These are phyloP conservation scores for Gastrophryne carolinensis DNA, from an alignment of 2,797 vertebrate species.

Conservation along the genomic window DNA sequence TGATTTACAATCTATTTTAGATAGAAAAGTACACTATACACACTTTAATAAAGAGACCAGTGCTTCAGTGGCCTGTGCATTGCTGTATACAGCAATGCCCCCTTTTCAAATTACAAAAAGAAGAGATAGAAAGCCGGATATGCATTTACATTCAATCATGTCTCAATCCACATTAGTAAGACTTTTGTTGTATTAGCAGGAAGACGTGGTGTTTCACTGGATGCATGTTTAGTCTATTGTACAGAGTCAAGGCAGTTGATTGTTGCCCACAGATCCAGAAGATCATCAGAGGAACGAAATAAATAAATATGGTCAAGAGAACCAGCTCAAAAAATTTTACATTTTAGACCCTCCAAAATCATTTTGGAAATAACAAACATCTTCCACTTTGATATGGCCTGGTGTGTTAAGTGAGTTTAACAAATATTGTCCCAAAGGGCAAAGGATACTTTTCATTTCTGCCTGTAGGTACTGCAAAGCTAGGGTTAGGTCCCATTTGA, in stretches of 20 bases:
- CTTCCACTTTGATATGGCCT: too few species aligned
- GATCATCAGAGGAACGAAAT: too few species aligned
- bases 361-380: too few species aligned
- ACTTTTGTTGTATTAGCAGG: conserved; percentile 68
- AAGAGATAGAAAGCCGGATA: conserved; percentile 55
- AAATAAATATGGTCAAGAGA: too few species aligned
- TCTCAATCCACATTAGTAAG: conserved; percentile 83
- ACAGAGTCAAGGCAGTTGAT: neutral
- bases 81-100: conserved; percentile 52
- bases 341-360: too few species aligned
- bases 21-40: conserved; percentile 65
- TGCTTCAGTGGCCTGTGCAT: conserved; percentile 53
- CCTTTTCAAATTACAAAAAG: conserved; percentile 61
- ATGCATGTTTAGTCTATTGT: conserved; percentile 8
- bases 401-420: too few species aligned
- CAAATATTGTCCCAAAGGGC: too few species aligned
- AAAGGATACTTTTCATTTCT: too few species aligned
- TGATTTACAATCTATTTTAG: conserved; percentile 57
- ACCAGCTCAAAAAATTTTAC: too few species aligned
- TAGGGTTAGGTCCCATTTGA: too few species aligned
- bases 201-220: conserved; percentile 64
- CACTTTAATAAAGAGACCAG: conserved; percentile 55
- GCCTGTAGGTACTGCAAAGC: too few species aligned
- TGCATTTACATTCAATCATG: conserved; percentile 92
- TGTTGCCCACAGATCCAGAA: too few species aligned